Evolutionary conservation across 1,140 invertebrate species (phyloP), one percentile per base, ranked within the genome.

Genomic region (Phocides pigmalion): DNA sequence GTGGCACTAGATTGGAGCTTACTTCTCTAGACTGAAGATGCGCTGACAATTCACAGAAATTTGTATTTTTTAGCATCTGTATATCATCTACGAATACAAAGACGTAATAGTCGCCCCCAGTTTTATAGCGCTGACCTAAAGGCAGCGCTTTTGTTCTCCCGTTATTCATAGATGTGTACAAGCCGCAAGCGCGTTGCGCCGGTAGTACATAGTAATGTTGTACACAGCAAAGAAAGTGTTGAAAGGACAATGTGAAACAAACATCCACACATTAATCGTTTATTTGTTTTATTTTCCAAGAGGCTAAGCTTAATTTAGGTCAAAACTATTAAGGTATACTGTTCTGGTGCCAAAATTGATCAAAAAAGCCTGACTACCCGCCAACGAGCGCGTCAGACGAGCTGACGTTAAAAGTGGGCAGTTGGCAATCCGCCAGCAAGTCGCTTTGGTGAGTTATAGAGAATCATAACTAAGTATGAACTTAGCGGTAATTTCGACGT

Each of bases 351-450:
- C 28, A 62, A 62, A 62, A 49, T 62, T 62, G 44, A 56, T 56
- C 53, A 56, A 56, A 56, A 56, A 56, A 42, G 37, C 51, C 42
- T 54, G 37, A 56, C 53, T 56, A 54, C 32, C 50, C 50, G 50
- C 50, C 50, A 54, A 54, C 50, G 50, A 54, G 50, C 50, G 53
- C 53, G 20, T 42, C 37, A 42, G 14, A 15, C 37, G 20, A 56
- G 41, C 63, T 63, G 66, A 71, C 66, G 69, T 53, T 67, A 67
- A 62, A 64, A 66, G 59, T 63, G 62, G 58, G 47, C 47, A 62
- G 2, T 41, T 72, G 66, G 70, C 70, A 6, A 8, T 0, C 0
- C 9, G 70, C 70, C 70, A 72, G 37, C 35, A 9, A 16, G 15
- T 12, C 11, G 39, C 15, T 54, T n/a, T n/a, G n/a, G n/a, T n/a